A percentile compares a stretch with the other conserved stretches of the same genome.
Evolutionary conservation across 1,140 invertebrate species (phyloP).

Genomic region (Hestina assimilis): DNA sequence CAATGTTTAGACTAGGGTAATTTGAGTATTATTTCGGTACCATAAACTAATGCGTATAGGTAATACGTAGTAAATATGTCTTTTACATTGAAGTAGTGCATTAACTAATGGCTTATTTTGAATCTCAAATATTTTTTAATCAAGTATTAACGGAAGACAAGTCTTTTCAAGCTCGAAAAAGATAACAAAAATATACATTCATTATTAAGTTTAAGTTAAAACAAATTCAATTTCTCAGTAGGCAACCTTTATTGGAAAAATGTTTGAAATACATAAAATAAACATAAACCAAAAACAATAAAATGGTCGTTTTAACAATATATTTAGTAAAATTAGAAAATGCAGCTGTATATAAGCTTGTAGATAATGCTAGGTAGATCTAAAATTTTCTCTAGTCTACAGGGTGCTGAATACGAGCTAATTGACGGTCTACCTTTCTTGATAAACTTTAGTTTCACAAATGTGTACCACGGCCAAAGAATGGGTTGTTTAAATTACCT

Average conservation of each 20-base stretch:
- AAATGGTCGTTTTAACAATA: neutral
- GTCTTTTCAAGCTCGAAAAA: too few relatives aligned
- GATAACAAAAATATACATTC: neutral
- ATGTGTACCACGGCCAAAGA: slow-evolving; percentile 39
- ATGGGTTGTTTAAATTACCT: slow-evolving; percentile 36
- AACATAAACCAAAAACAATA: neutral
- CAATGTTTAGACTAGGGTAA: slow-evolving; percentile 9
- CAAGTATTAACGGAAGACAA: too few relatives aligned
- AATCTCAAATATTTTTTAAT: neutral
- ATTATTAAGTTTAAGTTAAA: neutral
- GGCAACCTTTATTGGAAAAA: too few relatives aligned
- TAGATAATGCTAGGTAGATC: slow-evolving; percentile 53
- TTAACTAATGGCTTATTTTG: neutral
- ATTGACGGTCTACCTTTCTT: slow-evolving; percentile 33
- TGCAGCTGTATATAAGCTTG: slow-evolving; percentile 58
- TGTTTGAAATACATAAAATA: too few relatives aligned
- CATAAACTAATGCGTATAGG: neutral
- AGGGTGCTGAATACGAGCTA: slow-evolving; percentile 52
- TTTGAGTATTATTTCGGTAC: slow-evolving; percentile 9
- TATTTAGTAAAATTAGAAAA: slow-evolving; percentile 12
- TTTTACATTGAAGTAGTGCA: neutral
- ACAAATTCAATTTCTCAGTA: too few relatives aligned
- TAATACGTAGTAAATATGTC: slow-evolving; percentile 8
- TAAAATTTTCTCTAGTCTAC: slow-evolving; percentile 61
- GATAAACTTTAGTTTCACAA: slow-evolving; percentile 21